Evolutionary conservation across 2,797 vertebrate genomes (phyloP).

Genomic region (Characodon lateralis): DNA sequence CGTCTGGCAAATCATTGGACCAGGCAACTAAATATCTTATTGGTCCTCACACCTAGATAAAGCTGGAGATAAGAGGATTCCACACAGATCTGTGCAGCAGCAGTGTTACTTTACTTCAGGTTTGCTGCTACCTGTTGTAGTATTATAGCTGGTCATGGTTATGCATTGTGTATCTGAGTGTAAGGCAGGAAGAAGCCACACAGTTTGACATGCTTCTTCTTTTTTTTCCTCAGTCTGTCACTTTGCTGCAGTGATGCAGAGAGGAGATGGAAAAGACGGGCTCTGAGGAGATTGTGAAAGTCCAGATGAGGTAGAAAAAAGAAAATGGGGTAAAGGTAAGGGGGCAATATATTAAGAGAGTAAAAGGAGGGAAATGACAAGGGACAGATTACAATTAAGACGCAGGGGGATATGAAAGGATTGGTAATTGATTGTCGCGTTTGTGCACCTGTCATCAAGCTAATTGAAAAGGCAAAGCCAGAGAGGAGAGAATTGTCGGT

Average conservation of each 20-base stretch:
- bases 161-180: slow-evolving; percentile 16
- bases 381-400: slow-evolving; percentile 33
- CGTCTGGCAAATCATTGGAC: slow-evolving; percentile 35
- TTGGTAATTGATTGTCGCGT: slow-evolving; percentile 70
- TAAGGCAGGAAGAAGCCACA: slow-evolving; percentile 25
- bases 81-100: not conserved
- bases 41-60: slow-evolving; percentile 9
- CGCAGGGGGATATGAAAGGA: slow-evolving; percentile 33
- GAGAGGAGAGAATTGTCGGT: slow-evolving; percentile 65
- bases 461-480: slow-evolving; percentile 72
- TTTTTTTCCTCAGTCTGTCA: slow-evolving; percentile 15
- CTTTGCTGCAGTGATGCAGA: slow-evolving; percentile 48
- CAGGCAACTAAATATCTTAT: slow-evolving; percentile 2
- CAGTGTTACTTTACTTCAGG: slow-evolving; percentile 17
- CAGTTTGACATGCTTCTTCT: slow-evolving; percentile 29
- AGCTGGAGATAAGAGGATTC: not conserved
- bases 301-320: slow-evolving; percentile 30
- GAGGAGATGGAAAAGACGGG: slow-evolving; percentile 11
- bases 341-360: slow-evolving; percentile 17
- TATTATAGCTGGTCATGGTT: slow-evolving; percentile 15
- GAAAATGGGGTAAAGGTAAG: slow-evolving; percentile 9
- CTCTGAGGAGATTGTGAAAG: slow-evolving; percentile 37
- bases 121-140: slow-evolving; percentile 21
- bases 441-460: slow-evolving; percentile 68
- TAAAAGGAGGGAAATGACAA: slow-evolving; percentile 23